Conservation (phyloP, 2,797 vertebrate species). For the Microcaecilia unicolor region DNA sequence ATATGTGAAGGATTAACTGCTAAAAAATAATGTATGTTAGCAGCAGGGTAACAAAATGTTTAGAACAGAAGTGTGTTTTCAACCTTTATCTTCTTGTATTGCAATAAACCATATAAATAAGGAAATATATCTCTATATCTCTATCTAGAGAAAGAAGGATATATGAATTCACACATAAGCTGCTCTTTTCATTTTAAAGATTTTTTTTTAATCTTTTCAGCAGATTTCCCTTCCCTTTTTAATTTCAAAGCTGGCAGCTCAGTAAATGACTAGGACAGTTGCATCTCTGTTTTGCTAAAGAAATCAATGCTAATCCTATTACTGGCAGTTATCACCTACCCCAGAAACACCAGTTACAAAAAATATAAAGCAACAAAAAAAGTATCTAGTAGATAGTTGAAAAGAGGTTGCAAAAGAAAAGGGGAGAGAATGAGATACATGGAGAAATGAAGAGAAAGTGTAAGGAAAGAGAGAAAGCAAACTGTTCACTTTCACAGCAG, state of each 20-base stretch:
- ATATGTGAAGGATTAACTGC: conserved; percentile 77
- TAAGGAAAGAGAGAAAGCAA: not conserved
- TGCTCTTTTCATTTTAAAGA: conserved; percentile 48
- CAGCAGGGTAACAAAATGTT: conserved; percentile 71
- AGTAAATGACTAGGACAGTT: conserved; percentile 99
- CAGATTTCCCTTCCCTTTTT: no score
- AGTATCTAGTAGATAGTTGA: no score
- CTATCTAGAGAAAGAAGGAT: conserved; percentile 79
- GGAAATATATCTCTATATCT: conserved; percentile 37
- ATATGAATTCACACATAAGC: conserved; percentile 51
- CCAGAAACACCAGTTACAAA: conserved; percentile 95
- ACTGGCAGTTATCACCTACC: conserved; percentile 99
- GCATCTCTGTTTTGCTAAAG: conserved; percentile 99
- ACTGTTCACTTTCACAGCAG: no score
- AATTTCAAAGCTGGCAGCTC: conserved; percentile 99
- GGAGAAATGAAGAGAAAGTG: conserved; percentile 13
- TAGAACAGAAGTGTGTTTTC: conserved; percentile 82
- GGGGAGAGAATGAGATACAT: conserved; percentile 33
- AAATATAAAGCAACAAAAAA: conserved; percentile 53
- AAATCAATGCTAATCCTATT: conserved; percentile 99
- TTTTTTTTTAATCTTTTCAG: no score
- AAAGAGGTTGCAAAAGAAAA: conserved; percentile 95
- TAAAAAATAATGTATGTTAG: conserved; percentile 69
- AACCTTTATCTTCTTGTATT: conserved; percentile 80
- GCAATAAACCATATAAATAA: conserved; percentile 69